These are phyloP conservation scores for Rhagoletis pomonella DNA, from an alignment of 1,140 invertebrate genomes.

Conservation along the genomic window DNA sequence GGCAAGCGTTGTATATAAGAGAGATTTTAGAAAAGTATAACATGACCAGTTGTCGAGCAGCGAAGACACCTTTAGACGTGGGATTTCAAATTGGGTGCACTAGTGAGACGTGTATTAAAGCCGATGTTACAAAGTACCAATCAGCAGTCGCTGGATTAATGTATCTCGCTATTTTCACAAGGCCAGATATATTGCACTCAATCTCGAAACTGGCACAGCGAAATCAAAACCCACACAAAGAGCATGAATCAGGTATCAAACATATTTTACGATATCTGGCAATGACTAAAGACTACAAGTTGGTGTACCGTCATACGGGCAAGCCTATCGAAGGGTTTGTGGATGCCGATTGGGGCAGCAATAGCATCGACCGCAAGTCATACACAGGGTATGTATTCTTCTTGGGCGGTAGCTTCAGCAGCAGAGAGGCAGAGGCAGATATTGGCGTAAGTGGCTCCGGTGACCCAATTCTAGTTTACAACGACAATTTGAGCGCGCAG, in stretches of 20 bases:
- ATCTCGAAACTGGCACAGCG: too few relatives aligned
- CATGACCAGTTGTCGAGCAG: constrained; percentile 29
- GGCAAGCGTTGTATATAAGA: constrained; percentile 28
- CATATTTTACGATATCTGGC: constrained; percentile 47
- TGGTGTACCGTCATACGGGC: not conserved
- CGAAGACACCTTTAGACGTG: constrained; percentile 23
- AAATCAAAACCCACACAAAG: too few relatives aligned
- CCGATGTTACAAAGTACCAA: too few relatives aligned
- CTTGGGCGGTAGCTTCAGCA: too few relatives aligned
- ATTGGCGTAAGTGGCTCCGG: too few relatives aligned
- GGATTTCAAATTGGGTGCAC: constrained; percentile 14
- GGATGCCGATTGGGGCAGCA: constrained; percentile 55
- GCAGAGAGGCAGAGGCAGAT: too few relatives aligned
- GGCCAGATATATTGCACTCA: too few relatives aligned
- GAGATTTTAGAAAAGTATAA: constrained; percentile 46
- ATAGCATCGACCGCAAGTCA: constrained; percentile 30
- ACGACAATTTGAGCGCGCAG: too few relatives aligned
- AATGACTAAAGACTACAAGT: constrained; percentile 17
- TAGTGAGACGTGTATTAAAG: too few relatives aligned
- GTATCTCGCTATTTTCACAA: too few relatives aligned
- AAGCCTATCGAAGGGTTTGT: constrained; percentile 18
- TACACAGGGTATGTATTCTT: constrained; percentile 26
- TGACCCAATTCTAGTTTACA: not conserved
- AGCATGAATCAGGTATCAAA: too few relatives aligned
- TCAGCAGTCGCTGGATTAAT: too few relatives aligned